Evolutionary conservation across 35 echinoderm and acorn worm genomes (phyloP).

Genomic region (Acanthaster planci): DNA sequence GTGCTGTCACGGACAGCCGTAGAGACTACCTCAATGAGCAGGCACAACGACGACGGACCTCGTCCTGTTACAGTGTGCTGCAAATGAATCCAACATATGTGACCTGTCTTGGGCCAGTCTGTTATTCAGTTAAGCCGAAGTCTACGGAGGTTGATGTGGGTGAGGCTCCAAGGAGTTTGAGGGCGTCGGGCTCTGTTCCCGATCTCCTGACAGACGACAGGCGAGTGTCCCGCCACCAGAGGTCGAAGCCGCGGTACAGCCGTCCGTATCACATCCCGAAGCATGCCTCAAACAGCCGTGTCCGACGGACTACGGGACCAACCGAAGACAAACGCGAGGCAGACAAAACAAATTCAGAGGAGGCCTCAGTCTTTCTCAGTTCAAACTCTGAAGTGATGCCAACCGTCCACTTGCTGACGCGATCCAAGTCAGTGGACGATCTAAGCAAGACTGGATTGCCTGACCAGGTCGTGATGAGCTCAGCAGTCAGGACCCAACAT

Average conservation of each 20-base stretch:
- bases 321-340: slow-evolving; percentile 3
- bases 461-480: neutral
- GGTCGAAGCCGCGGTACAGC: slow-evolving; percentile 5
- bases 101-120: slow-evolving; percentile 62
- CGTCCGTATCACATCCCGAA: slow-evolving; percentile 21
- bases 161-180: slow-evolving; percentile 48
- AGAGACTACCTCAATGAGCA: slow-evolving; percentile 67
- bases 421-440: slow-evolving; percentile 76
- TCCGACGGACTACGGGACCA: slow-evolving; percentile 25
- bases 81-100: slow-evolving; percentile 76
- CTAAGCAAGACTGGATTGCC: neutral
- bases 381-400: neutral
- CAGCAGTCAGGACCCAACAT: slow-evolving; percentile 6
- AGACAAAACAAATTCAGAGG: neutral
- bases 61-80: slow-evolving; percentile 62
- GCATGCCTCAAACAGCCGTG: neutral
- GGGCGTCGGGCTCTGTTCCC: slow-evolving; percentile 39
- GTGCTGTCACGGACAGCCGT: slow-evolving; percentile 85
- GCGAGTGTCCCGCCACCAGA: slow-evolving; percentile 35
- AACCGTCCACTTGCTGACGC: slow-evolving; percentile 18
- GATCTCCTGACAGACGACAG: slow-evolving; percentile 21
- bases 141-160: neutral
- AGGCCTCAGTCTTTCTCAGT: neutral
- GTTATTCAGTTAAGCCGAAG: neutral
- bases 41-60: neutral